phyloP scores from a whole-genome alignment of 2,888 invertebrate genomes.

The Eupithecia pulchellata region DNA sequence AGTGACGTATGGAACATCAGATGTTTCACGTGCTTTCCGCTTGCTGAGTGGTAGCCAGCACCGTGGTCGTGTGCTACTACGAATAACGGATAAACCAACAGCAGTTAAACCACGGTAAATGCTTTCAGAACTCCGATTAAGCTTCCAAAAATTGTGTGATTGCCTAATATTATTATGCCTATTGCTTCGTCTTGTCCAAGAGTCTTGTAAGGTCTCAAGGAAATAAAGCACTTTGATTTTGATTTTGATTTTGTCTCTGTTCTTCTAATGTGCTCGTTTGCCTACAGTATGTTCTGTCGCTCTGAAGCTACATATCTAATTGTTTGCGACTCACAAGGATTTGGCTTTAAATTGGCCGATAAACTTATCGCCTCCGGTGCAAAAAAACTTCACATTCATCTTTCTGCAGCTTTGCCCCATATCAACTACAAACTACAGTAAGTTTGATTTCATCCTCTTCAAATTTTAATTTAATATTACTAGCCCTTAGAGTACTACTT shows the following conservation, averaged over 20 bases:
- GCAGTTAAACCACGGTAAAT: constrained; percentile 49
- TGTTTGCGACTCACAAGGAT: constrained; percentile 50
- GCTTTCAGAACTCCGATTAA: neutral
- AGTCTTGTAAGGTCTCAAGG: too few relatives aligned
- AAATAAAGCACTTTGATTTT: too few relatives aligned
- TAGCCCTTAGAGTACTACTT: neutral
- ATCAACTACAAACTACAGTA: constrained; percentile 51
- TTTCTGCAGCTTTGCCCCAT: constrained; percentile 9
- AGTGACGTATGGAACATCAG: constrained; percentile 56
- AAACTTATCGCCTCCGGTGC: constrained; percentile 23
- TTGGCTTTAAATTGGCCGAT: constrained; percentile 52
- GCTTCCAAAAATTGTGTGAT: neutral
- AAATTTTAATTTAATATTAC: neutral
- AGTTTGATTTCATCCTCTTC: neutral
- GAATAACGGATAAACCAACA: constrained; percentile 40
- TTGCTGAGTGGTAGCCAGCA: constrained; percentile 63
- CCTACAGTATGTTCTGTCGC: constrained; percentile 46
- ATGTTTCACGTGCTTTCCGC: constrained; percentile 58
- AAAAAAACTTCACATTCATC: constrained; percentile 25
- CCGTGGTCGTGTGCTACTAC: constrained; percentile 64
- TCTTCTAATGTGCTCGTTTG: neutral
- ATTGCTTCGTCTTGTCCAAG: too few relatives aligned
- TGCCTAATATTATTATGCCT: too few relatives aligned
- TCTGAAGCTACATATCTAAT: constrained; percentile 49
- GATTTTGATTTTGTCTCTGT: too few relatives aligned